Evolutionary conservation across 2,888 invertebrate species (phyloP).

Genomic region (Spodoptera littoralis): DNA sequence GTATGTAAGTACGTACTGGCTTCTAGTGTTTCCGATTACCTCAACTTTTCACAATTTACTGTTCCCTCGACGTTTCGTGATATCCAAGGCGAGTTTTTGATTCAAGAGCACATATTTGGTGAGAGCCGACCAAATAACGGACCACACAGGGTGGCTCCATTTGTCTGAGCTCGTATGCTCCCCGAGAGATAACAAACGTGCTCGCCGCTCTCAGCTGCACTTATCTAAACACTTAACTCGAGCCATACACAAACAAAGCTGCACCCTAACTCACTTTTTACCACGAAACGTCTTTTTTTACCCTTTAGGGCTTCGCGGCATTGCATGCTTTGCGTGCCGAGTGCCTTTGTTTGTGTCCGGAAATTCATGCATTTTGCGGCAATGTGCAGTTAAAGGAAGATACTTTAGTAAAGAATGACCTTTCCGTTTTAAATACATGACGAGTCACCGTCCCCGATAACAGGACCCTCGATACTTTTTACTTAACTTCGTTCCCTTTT

Average conservation of each 20-base stretch:
- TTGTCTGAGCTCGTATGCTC: conserved; percentile 80
- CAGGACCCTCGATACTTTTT: conserved; percentile 40
- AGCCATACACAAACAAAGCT: conserved; percentile 86
- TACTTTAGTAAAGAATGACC: conserved; percentile 73
- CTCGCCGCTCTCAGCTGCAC: conserved; percentile 83
- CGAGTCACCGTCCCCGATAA: conserved; percentile 49
- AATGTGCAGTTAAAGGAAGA: conserved; percentile 79
- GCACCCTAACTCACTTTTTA: conserved; percentile 85
- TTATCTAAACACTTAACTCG: conserved; percentile 88
- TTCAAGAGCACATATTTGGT: conserved; percentile 77
- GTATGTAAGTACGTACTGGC: conserved; percentile 14
- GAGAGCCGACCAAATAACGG: conserved; percentile 79
- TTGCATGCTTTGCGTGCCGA: conserved; percentile 82
- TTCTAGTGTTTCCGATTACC: conserved; percentile 52
- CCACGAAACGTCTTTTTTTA: conserved; percentile 84
- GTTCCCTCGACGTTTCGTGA: conserved; percentile 45
- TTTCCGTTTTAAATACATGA: conserved; percentile 72
- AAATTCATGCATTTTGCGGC: conserved; percentile 84
- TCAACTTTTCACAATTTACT: conserved; percentile 55
- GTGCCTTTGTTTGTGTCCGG: conserved; percentile 81
- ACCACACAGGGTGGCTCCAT: conserved; percentile 88
- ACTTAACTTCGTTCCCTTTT: conserved; percentile 38
- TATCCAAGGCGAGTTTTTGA: conserved; percentile 66
- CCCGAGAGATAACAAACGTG: conserved; percentile 86
- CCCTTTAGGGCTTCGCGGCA: conserved; percentile 82